phyloP scores from a whole-genome alignment of 2,888 invertebrate genomes.

The Tethea ocularis region DNA sequence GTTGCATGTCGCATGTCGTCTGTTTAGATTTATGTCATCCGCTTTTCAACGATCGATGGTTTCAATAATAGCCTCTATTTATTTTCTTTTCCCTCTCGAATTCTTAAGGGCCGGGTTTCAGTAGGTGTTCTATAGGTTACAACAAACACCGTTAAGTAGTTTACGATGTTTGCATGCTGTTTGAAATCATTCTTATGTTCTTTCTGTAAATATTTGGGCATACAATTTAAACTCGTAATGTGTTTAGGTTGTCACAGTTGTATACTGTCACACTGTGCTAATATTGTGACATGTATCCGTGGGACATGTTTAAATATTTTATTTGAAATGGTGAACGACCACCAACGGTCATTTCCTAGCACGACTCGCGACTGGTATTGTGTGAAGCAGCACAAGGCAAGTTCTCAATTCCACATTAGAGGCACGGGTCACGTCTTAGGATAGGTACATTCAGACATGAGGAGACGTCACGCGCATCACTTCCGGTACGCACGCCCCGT shows the following conservation, averaged over 20 bases:
- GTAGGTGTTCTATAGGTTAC: conserved; percentile 30
- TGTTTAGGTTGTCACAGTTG: conserved; percentile 35
- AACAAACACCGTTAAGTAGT: conserved; percentile 34
- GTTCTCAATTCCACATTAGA: conserved; percentile 52
- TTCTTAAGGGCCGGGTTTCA: conserved; percentile 23
- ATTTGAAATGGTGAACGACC: conserved; percentile 17
- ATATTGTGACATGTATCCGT: conserved; percentile 36
- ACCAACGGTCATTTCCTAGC: conserved; percentile 40
- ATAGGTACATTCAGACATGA: conserved; percentile 54
- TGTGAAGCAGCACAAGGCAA: conserved; percentile 38
- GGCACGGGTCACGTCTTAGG: conserved; percentile 67
- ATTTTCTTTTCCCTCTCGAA: conserved; percentile 27
- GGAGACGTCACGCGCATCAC: conserved; percentile 71
- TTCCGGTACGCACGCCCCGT: conserved; percentile 66
- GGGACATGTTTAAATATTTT: conserved; percentile 13
- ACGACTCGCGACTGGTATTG: conserved; percentile 34
- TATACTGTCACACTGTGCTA: conserved; percentile 39
- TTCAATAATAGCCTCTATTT: conserved; percentile 54
- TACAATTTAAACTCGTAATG: conserved; percentile 31
- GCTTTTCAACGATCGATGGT: conserved; percentile 46
- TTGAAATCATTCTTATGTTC: conserved; percentile 43
- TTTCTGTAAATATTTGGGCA: conserved; percentile 40
- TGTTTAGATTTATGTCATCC: conserved; percentile 60
- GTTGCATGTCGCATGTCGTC: conserved; percentile 33
- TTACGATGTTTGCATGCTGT: conserved; percentile 36